Evolutionary conservation across 2,113 vertebrate genomes (phyloP), one percentile per base, ranked within the genome.

Genomic region (Azemiops feae): DNA sequence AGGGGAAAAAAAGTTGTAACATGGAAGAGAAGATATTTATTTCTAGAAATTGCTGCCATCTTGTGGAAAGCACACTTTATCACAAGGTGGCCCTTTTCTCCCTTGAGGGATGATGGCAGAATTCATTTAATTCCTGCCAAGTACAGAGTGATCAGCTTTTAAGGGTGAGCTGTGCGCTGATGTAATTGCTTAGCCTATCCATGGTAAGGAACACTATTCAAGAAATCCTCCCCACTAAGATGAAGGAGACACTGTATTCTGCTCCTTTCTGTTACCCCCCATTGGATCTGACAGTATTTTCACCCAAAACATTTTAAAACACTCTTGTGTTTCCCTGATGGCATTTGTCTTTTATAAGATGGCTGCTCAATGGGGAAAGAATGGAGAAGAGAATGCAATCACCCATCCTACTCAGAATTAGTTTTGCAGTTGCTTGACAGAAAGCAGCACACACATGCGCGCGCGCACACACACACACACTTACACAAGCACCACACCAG

Each of bases 21-120:
- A 30, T 30, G 53, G 30, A 85, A 86, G 43, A 43, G 30, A n/a
- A 0, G 3, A 18, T 3, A 20, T 6, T 2, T n/a, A 22, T 85
- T 85, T 69, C 22, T 87, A 93, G 95, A 93, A 88, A 93, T 92
- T 91, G 89, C 94, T 96, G 96, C 96, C 96, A 95, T 92, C 96
- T 97, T 93, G 95, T 95, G 96, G 96, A 90, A 52, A 91, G 57
- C 11, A 14, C 9, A 11, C n/a, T 12, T 11, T 47, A 52, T 92
- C 85, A 69, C 91, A 10, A 10, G 34, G 85, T 22, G 91, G 92
- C 90, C 92, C 14, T 91, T 93, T 93, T 43, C 93, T 93, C 88
- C 91, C 50, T 23, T 91, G 91, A 89, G 92, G 93, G 91, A 92
- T 12, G 64, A 57, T 95, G 95, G 94, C 95, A 94, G 95, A 94